Base-by-base conservation (phyloP, 2,888 invertebrate genomes). In the Siphlonurus alternatus region DNA sequence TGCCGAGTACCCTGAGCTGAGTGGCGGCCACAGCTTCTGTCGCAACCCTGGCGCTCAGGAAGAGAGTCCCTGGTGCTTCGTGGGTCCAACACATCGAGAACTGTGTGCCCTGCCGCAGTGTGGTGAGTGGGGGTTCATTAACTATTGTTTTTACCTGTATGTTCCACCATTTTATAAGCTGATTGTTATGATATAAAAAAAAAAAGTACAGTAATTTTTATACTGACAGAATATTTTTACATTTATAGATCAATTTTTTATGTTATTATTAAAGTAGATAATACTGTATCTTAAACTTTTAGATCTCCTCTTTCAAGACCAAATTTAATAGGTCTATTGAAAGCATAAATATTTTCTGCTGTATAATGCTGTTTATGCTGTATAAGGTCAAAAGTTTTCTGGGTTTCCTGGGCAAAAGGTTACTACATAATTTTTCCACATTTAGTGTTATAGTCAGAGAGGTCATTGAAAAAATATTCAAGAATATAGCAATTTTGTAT, bases 81-180 rank as follows among this genome's bases (percentile, higher is more conserved):
- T 65, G 23, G 51, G 61, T 3, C 25, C 56, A 18, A 20, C 56
- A 20, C 56, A 56, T 22, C n/a, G 56, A 22, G 56, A 56, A n/a
- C 76, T 84, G 64, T 98, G 97, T 76, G 83, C 88, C 71, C 87
- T 98, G 69, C 88, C 88, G 20, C 88, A 88, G 77, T 97, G 97
- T 80, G 80, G 86, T 85, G 73, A 78, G 81, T 76, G 66, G n/a
- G n/a, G n/a, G n/a, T n/a, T n/a, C 59, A 62, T 53, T 25, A n/a
- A 60, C 7, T n/a, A 59, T 22, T 5, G 2, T 3, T 5, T 61
- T 25, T 38, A n/a, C 10, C 18, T 61, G 19, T 7, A 15, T 20
- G 3, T 23, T 23, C n/a, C 10, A 20, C 22, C 38, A 1, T 53
- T 5, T 67, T 15, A 25, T n/a, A n/a, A n/a, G n/a, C n/a, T n/a